Percentiles rank a stretch among this genome's conserved stretches.
Conservation (phyloP, 2,797 vertebrate species). For the Darevskia nairensis region DNA sequence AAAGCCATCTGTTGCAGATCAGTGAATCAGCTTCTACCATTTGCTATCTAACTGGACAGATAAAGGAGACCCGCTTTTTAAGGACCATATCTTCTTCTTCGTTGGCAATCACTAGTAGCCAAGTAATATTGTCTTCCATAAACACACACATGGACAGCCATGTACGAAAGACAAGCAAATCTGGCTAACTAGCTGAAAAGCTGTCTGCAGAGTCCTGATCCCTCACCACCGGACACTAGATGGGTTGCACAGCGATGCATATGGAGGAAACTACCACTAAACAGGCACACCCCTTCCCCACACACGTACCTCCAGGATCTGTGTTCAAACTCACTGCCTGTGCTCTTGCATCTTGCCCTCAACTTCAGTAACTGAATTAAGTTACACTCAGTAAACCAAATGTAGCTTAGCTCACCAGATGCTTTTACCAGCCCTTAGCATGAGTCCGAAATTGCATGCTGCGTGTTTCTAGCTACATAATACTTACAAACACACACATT, state of each 20-base stretch:
- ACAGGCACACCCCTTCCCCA: neutral
- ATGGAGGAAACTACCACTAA: neutral
- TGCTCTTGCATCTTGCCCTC: neutral
- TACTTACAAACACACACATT: neutral
- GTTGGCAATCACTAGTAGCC: too few relatives aligned
- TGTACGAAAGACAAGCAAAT: neutral
- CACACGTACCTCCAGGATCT: neutral
- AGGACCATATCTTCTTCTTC: neutral
- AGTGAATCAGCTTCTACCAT: neutral
- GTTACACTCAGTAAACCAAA: constrained; percentile 1
- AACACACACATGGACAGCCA: too few relatives aligned
- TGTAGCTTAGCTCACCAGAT: neutral
- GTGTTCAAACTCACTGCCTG: neutral
- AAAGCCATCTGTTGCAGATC: neutral
- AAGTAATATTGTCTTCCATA: too few relatives aligned
- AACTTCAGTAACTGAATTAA: neutral
- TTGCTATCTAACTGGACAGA: neutral
- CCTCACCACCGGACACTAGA: too few relatives aligned
- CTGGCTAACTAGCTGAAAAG: neutral
- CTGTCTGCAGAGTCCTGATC: neutral
- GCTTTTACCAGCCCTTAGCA: neutral
- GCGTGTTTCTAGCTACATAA: neutral
- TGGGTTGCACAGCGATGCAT: too few relatives aligned
- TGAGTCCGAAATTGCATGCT: neutral
- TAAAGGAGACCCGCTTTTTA: too few relatives aligned